Percentiles rank a stretch among this genome's conserved stretches.
phyloP scores from a whole-genome alignment of 2,888 invertebrate genomes.

The Rutpela maculata region DNA sequence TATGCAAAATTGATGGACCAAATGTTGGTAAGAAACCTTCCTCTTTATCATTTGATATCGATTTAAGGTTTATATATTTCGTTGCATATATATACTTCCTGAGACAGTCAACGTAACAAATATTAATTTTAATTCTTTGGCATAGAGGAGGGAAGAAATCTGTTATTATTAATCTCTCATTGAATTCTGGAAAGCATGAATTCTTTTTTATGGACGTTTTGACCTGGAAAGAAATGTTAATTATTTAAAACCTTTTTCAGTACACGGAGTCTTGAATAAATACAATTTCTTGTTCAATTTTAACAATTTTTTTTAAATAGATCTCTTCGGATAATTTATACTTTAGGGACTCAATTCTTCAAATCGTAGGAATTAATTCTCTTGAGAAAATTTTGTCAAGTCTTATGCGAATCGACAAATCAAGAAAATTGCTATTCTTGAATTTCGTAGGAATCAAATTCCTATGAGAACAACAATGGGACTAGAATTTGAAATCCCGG shows the following conservation, averaged over 20 bases:
- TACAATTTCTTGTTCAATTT: not conserved
- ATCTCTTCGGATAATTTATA: too few species aligned
- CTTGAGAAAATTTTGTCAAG: too few species aligned
- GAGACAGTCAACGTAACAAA: conserved; percentile 72
- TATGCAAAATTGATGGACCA: conserved; percentile 87
- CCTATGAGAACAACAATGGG: too few species aligned
- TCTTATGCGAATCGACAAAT: too few species aligned
- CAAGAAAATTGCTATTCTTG: too few species aligned
- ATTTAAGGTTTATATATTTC: conserved; percentile 77
- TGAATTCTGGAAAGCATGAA: conserved; percentile 82
- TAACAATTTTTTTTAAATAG: too few species aligned
- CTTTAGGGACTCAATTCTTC: too few species aligned
- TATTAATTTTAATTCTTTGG: conserved; percentile 82
- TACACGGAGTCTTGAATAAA: not conserved
- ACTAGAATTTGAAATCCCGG: too few species aligned
- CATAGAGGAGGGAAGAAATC: conserved; percentile 90
- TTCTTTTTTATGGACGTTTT: conserved; percentile 80
- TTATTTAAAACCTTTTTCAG: not conserved
- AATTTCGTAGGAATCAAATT: too few species aligned
- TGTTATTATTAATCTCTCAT: conserved; percentile 85
- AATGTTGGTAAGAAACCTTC: conserved; percentile 87
- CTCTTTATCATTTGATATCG: conserved; percentile 78
- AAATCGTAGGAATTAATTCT: too few species aligned
- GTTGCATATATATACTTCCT: conserved; percentile 74
- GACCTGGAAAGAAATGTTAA: conserved; percentile 61